phyloP scores from a whole-genome alignment of 2,888 invertebrate species.

The Perithous albicinctus region DNA sequence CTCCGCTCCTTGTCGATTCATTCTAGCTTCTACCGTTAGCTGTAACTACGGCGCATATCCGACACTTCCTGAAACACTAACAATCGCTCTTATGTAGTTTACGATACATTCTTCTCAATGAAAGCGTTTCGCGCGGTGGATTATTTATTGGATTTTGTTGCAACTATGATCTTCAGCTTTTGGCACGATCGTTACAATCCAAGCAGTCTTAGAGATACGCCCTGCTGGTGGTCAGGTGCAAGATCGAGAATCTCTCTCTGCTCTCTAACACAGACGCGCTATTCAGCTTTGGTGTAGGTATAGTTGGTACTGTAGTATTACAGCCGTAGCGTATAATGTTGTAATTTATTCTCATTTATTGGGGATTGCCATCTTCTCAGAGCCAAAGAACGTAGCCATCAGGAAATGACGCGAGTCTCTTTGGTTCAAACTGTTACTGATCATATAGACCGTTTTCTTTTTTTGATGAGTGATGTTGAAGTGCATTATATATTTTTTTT shows the following conservation, averaged over 20 bases:
- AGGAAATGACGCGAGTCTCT: conserved; percentile 36
- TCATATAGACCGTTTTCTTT: not conserved
- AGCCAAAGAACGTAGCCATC: conserved; percentile 34
- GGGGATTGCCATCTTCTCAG: conserved; percentile 16
- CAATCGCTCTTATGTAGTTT: not conserved
- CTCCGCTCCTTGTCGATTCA: conserved; percentile 50
- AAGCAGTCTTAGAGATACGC: conserved; percentile 65
- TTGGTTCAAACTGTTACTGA: not conserved
- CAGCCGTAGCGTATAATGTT: conserved; percentile 30
- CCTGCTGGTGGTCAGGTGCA: conserved; percentile 69
- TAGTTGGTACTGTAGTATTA: conserved; percentile 1
- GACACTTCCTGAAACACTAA: not conserved
- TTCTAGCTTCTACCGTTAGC: conserved; percentile 20
- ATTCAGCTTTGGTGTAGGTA: not conserved
- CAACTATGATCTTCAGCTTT: conserved; percentile 43
- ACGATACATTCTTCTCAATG: not conserved
- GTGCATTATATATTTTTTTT: too few relatives aligned
- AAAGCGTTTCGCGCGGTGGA: not conserved
- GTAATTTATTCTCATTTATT: conserved; percentile 60
- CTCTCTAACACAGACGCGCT: conserved; percentile 15
- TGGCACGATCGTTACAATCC: conserved; percentile 56
- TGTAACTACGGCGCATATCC: not conserved
- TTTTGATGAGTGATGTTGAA: too few relatives aligned
- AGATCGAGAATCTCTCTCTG: conserved; percentile 62
- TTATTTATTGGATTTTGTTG: not conserved